Conservation (phyloP, 2,113 vertebrate genomes). For the Merops nubicus region DNA sequence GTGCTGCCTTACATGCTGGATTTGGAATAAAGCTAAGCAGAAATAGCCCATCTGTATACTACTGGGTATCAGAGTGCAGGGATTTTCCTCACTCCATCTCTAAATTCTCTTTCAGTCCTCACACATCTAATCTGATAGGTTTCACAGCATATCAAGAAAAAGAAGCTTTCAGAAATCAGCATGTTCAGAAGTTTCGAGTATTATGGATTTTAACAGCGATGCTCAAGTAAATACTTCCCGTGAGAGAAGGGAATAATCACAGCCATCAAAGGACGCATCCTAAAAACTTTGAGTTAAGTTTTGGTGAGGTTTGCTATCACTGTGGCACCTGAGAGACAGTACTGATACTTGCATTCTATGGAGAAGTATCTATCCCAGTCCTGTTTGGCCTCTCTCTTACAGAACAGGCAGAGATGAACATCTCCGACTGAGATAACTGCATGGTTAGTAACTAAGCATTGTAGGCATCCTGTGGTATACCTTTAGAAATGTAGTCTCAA, state of each 20-base stretch:
- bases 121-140: not conserved
- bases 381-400: not conserved
- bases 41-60: not conserved
- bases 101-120: not conserved
- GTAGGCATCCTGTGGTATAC: not conserved
- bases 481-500: not conserved
- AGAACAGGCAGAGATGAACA: not conserved
- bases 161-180: not conserved
- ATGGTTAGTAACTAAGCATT: not conserved
- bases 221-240: not conserved
- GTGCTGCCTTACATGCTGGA: not conserved
- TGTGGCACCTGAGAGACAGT: fast-evolving
- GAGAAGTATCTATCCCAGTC: not conserved
- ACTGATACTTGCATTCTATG: not conserved
- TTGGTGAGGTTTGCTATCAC: not conserved
- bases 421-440: not conserved
- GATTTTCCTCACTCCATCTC: not conserved
- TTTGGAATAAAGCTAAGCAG: not conserved
- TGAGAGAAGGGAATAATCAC: not conserved
- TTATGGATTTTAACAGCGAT: not conserved
- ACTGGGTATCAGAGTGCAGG: not conserved
- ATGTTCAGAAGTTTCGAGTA: not conserved
- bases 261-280: not conserved
- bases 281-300: not conserved
- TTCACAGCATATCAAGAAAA: not conserved